A percentile compares a stretch with the other conserved stretches of the same genome.
Evolutionary conservation across 2,888 invertebrate species (phyloP).

Genomic region (Ectropis crepuscularia): DNA sequence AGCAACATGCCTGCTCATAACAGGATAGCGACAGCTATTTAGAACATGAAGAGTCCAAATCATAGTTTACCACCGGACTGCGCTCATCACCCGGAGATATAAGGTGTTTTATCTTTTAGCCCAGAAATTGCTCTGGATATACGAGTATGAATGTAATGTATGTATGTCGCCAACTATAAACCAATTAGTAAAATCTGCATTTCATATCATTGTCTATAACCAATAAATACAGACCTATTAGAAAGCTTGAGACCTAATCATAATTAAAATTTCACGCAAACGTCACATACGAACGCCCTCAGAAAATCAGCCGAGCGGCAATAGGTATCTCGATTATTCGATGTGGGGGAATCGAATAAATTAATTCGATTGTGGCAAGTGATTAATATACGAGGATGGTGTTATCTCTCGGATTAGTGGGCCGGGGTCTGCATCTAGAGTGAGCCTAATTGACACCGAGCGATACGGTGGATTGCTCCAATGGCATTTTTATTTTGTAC

Average conservation of each 20-base stretch:
- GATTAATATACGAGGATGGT: slow-evolving; percentile 72
- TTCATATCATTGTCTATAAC: no score
- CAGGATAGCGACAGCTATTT: no score
- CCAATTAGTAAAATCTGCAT: not conserved
- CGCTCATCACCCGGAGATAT: no score
- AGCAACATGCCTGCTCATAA: no score
- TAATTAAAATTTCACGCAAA: slow-evolving; percentile 8
- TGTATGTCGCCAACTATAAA: no score
- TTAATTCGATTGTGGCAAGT: slow-evolving; percentile 74
- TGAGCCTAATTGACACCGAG: slow-evolving; percentile 77
- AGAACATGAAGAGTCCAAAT: no score
- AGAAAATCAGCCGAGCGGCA: slow-evolving; percentile 38
- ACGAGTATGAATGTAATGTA: not conserved
- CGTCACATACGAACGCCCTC: slow-evolving; percentile 27
- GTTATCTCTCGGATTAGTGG: slow-evolving; percentile 78
- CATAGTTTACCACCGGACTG: no score
- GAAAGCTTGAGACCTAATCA: not conserved
- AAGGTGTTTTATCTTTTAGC: no score
- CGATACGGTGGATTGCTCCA: slow-evolving; percentile 79
- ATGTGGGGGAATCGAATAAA: slow-evolving; percentile 71
- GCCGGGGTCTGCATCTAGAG: slow-evolving; percentile 56
- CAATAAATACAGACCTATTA: no score
- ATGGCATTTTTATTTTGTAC: slow-evolving; percentile 65
- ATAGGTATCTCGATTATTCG: slow-evolving; percentile 60
- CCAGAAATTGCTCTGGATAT: no score